Evolutionary conservation across 2,113 vertebrate genomes (phyloP).

Genomic region (Callionymus lyra): DNA sequence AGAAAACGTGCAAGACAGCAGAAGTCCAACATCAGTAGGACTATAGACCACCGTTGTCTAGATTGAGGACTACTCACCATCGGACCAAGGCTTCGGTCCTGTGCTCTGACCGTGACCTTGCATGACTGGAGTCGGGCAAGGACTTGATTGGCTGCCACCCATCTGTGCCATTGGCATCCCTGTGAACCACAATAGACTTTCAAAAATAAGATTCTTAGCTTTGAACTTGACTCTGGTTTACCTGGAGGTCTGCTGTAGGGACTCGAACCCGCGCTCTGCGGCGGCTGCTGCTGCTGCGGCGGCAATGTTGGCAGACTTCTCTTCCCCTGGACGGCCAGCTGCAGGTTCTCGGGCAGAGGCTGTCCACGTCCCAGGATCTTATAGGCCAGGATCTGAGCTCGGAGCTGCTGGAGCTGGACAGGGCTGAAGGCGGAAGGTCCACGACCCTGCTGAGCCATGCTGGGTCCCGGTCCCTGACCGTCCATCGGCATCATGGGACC

Average conservation of each 20-base stretch:
- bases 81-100: conserved; percentile 73
- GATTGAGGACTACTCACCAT: conserved; percentile 56
- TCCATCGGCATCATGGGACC: conserved; percentile 83
- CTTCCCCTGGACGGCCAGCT: conserved; percentile 94
- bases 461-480: conserved; percentile 61
- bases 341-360: conserved; percentile 91
- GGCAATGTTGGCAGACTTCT: conserved; percentile 90
- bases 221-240: conserved; percentile 45
- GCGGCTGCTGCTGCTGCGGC: conserved; percentile 61
- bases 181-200: conserved; percentile 29
- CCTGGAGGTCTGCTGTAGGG: conserved; percentile 81
- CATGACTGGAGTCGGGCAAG: conserved; percentile 62
- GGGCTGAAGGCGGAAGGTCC: conserved; percentile 91
- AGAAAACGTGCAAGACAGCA: too few species aligned
- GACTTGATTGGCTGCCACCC: conserved; percentile 60
- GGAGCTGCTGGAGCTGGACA: conserved; percentile 90
- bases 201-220: neutral
- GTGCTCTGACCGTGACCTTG: conserved; percentile 63
- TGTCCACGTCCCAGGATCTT: conserved; percentile 95
- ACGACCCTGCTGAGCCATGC: conserved; percentile 76
- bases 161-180: conserved; percentile 69
- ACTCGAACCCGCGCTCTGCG: conserved; percentile 52
- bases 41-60: too few species aligned
- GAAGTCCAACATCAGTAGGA: too few species aligned
- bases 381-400: conserved; percentile 95